Conservation (phyloP, 2,888 invertebrate species). For the Eledona agricola region DNA sequence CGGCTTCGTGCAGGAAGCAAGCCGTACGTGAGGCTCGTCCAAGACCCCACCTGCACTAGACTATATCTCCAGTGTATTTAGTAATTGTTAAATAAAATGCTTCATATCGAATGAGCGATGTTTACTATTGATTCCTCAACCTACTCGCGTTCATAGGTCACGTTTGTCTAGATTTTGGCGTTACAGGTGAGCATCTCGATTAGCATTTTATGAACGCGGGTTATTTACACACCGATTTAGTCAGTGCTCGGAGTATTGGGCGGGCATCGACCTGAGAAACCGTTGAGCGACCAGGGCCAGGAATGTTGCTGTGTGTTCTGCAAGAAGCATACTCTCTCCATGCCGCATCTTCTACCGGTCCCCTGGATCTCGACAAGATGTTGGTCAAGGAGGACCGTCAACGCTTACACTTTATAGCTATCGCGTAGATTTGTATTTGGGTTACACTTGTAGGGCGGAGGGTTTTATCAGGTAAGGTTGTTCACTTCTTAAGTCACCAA, state of each 20-base stretch:
- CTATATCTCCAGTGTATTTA: conserved; percentile 56
- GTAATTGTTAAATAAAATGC: conserved; percentile 1
- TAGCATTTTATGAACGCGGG: conserved; percentile 53
- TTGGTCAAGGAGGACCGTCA: conserved; percentile 42
- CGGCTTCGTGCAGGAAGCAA: conserved; percentile 53
- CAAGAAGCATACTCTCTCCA: conserved; percentile 39
- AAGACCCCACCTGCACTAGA: conserved; percentile 52
- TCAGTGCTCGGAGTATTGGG: conserved; percentile 42
- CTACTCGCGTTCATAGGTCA: conserved; percentile 42
- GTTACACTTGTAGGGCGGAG: background rate
- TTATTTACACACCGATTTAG: conserved; percentile 52
- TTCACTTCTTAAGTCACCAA: no score
- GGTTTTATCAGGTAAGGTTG: no score
- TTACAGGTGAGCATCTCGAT: conserved; percentile 49
- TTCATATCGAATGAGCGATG: conserved; percentile 15
- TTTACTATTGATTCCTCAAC: conserved; percentile 3
- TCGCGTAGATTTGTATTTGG: background rate
- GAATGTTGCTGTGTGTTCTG: conserved; percentile 41
- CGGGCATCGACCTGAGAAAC: conserved; percentile 46
- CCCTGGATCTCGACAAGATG: conserved; percentile 36
- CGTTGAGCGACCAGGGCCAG: conserved; percentile 45
- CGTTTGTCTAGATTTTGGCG: conserved; percentile 49
- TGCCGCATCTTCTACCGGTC: conserved; percentile 27
- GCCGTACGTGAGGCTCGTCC: conserved; percentile 53
- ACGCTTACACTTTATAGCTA: conserved; percentile 17